Base-by-base conservation (phyloP, 1,140 invertebrate genomes). In the Babylonia areolata region DNA sequence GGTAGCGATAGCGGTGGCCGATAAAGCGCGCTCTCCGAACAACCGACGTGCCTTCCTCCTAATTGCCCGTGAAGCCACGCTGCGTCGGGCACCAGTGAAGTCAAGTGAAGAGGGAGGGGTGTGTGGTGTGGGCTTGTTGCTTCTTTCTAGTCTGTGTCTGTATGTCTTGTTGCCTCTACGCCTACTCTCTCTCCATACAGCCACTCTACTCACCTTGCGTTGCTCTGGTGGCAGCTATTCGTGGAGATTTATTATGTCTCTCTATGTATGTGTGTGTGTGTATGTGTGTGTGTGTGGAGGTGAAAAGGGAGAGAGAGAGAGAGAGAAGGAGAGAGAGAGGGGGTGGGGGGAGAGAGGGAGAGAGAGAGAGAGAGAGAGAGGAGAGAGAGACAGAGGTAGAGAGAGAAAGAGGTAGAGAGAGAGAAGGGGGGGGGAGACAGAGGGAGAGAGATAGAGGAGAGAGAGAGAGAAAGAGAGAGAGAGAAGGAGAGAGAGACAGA, bases 241-340 rank as follows among this genome's bases (percentile, higher is more conserved):
- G 46, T 51, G 20, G 46, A 20, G 20, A 11, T 51, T 6, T 51
- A 6, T 20, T 64, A 3, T 64, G 28, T 64, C 3, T 64, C 9
- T 23, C 9, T 64, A 20, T 64, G 58, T 64, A 20, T 64, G 58
- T 64, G 58, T 64, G 58, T 64, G 58, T 64, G 58, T 64, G 58
- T 64, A 20, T 64, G 58, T 64, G 58, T 64, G 58, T 64, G 58
- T 64, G 58, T 64, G 58, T 64, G 58, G 58, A 64, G 58, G 58
- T 23, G 58, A 64, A 20, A 64, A 3, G 28, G 28, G 58, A 64
- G 20, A 64, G 6, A 23, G 58, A 64, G 58, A 23, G 20, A 64
- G 58, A 64, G 58, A 64, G 58, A 64, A 28, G 28, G 17, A 28
- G 20, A 64, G 58, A 64, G 58, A 64, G 58, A 64, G 58, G 28